Conservation (phyloP, 2,113 vertebrate species). For the Bubo bubo region DNA sequence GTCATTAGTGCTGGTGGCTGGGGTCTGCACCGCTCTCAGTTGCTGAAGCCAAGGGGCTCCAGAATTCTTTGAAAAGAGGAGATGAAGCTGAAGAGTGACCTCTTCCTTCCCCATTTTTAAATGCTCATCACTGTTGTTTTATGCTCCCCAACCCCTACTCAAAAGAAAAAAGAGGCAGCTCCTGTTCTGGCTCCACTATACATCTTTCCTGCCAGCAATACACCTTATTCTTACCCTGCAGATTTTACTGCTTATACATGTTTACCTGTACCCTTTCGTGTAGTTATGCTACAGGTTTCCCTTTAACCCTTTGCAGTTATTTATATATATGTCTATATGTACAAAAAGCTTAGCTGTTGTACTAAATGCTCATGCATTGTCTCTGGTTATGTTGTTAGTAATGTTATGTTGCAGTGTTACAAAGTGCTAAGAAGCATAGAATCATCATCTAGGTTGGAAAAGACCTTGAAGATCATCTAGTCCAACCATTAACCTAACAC, state of each 20-base stretch:
- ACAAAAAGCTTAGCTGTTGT: neutral
- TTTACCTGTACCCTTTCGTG: neutral
- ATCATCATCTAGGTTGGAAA: no score
- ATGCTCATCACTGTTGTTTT: neutral
- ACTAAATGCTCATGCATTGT: neutral
- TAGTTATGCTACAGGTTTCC: neutral
- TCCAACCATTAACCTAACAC: no score
- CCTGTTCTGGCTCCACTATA: neutral
- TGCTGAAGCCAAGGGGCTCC: neutral
- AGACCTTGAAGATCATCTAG: no score
- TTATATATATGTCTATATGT: neutral
- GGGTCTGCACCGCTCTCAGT: neutral
- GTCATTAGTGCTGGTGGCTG: neutral
- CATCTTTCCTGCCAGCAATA: neutral
- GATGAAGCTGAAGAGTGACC: fast-evolving
- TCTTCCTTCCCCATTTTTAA: neutral
- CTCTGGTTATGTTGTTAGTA: neutral
- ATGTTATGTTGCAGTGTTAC: neutral
- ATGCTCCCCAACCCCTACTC: neutral
- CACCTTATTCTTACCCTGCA: neutral
- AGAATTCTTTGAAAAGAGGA: neutral
- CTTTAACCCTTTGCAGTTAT: neutral
- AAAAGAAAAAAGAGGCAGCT: neutral
- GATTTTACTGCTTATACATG: neutral
- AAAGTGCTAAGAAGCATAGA: neutral